Conservation (phyloP, 2,888 invertebrate species). For the Aporophyla nigra region DNA sequence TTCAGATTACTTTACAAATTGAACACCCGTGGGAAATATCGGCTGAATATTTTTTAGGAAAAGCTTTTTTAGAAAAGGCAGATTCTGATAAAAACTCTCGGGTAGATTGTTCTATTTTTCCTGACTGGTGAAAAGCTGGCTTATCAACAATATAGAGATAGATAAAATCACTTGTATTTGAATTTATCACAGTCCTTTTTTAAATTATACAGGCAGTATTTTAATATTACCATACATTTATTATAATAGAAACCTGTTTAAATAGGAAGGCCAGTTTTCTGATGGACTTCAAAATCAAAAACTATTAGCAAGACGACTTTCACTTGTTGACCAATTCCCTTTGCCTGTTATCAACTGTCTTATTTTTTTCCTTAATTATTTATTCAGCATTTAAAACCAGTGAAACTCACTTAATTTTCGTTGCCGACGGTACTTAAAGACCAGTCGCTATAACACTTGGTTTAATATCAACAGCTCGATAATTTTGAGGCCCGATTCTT, state of each 20-base stretch:
- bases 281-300: neutral
- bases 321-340: neutral
- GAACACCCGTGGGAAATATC: conserved; percentile 41
- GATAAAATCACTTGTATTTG: neutral
- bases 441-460: conserved; percentile 43
- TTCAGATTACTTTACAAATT: conserved; percentile 20
- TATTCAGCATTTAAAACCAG: neutral
- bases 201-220: neutral
- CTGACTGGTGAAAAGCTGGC: neutral
- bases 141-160: conserved; percentile 8
- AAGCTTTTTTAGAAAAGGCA: conserved; percentile 14
- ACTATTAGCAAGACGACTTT: neutral
- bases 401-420: conserved; percentile 10
- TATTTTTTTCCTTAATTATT: neutral
- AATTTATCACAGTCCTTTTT: neutral
- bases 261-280: neutral
- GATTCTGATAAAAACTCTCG: neutral
- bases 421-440: conserved; percentile 37
- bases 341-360: neutral
- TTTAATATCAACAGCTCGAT: conserved; percentile 52
- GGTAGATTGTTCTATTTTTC: conserved; percentile 1
- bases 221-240: neutral
- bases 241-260: neutral
- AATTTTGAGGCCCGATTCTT: conserved; percentile 44
- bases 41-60: conserved; percentile 16